A percentile compares a stretch with the other conserved stretches of the same genome.
These are phyloP conservation scores for Melanargia galathea DNA, from an alignment of 2,888 invertebrate species.

Conservation along the genomic window DNA sequence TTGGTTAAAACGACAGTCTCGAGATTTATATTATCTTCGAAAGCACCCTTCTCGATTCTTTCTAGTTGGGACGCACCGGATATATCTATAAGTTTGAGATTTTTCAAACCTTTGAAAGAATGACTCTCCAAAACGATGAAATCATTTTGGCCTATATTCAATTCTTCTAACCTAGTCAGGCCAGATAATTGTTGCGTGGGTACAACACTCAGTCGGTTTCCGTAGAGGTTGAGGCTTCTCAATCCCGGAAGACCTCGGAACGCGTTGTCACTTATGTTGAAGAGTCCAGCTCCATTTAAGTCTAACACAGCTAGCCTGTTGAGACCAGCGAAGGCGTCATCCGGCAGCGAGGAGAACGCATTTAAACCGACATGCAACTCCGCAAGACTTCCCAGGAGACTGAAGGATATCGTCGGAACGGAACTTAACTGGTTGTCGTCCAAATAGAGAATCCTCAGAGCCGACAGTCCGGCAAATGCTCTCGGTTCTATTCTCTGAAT, in stretches of 20 bases:
- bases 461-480: slow-evolving; percentile 88
- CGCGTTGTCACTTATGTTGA: slow-evolving; percentile 89
- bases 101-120: slow-evolving; percentile 90
- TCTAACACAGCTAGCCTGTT: slow-evolving; percentile 89
- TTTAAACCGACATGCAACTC: slow-evolving; percentile 93
- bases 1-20: slow-evolving; percentile 89
- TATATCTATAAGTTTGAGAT: slow-evolving; percentile 89
- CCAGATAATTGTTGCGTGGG: slow-evolving; percentile 89
- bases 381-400: slow-evolving; percentile 88
- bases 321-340: slow-evolving; percentile 90
- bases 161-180: slow-evolving; percentile 88
- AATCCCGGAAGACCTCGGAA: slow-evolving; percentile 89
- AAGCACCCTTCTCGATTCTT: slow-evolving; percentile 88
- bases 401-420: slow-evolving; percentile 88
- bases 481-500: slow-evolving; percentile 90
- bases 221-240: slow-evolving; percentile 89
- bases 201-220: slow-evolving; percentile 87
- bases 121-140: slow-evolving; percentile 86
- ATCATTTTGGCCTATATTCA: slow-evolving; percentile 92
- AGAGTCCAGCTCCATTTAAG: slow-evolving; percentile 90
- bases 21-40: slow-evolving; percentile 90
- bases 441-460: slow-evolving; percentile 90
- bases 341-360: slow-evolving; percentile 88
- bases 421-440: slow-evolving; percentile 91
- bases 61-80: slow-evolving; percentile 89